Base-by-base conservation (phyloP, 2,888 invertebrate genomes). In the Dryadula phaetusa region DNA sequence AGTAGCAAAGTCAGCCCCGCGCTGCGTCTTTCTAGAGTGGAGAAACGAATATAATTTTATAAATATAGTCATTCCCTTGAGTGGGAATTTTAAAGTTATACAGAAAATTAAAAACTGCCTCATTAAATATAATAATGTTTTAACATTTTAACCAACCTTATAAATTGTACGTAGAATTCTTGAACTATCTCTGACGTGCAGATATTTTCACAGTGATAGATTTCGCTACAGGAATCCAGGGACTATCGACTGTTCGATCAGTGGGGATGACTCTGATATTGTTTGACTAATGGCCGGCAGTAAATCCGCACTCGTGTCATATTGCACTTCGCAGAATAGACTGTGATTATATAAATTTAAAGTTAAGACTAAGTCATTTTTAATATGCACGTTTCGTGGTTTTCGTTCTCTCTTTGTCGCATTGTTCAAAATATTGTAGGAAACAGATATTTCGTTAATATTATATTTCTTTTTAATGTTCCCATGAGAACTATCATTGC, bases 241-340 rank as follows among this genome's bases (percentile, higher is more conserved):
- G 75, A 71, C 72, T 75, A 78, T 77, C 77, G 73, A 73, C 75
- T 75, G 76, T 74, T 79, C 80, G 76, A 77, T 80, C 75, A 70
- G 75, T 70, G 76, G 78, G 77, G 77, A 79, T 80, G 79, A 77
- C 79, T 77, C 76, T 74, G 82, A 85, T 84, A 83, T 82, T 82
- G 82, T 86, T 85, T 85, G 83, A 86, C 84, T 85, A 84, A 87
- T 85, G 80, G 83, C 74, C 71, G 74, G 76, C 75, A 76, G 79
- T 77, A 77, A 80, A 82, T 74, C 79, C 77, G 73, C 72, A 75
- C 71, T 72, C 69, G 81, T 79, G 78, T 82, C 80, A 81, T 85
- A 84, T 84, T 83, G 82, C 81, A 82, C 79, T 83, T 81, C 76
- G 80, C 81, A 82, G 77, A 68, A 70, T 64, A 70, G 71, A 70